Conservation (phyloP, 2,113 vertebrate species). For the Nesoenas mayeri region DNA sequence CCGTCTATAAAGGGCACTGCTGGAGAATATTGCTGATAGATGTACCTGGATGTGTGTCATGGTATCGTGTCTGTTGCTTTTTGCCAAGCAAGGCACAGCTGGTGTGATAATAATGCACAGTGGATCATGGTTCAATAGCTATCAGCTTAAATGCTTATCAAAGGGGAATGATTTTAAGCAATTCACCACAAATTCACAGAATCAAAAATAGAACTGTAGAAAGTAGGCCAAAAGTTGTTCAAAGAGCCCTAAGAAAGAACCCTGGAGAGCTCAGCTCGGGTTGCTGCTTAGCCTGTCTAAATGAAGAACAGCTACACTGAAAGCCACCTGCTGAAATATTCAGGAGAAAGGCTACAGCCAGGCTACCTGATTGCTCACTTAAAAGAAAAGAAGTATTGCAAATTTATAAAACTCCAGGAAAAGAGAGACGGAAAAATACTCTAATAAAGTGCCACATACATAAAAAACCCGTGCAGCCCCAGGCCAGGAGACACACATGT, state of each 20-base stretch:
- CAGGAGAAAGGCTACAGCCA: background rate
- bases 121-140: background rate
- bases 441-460: background rate
- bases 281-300: background rate
- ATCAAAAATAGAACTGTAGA: background rate
- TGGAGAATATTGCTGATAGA: background rate
- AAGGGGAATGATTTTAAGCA: conserved; percentile 21
- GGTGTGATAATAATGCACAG: background rate
- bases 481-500: background rate
- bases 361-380: background rate
- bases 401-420: background rate
- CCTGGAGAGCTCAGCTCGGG: background rate
- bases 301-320: background rate
- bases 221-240: background rate
- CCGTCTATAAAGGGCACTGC: background rate
- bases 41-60: background rate
- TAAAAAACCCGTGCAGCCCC: background rate
- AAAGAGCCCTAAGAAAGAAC: background rate
- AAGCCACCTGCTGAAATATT: background rate
- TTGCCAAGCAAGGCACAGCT: conserved; percentile 12
- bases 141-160: background rate
- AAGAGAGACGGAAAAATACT: background rate
- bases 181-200: background rate
- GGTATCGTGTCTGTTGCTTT: background rate
- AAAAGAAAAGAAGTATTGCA: background rate